Evolutionary conservation across 2,888 invertebrate species (phyloP).

Genomic region (Ophion ventricosus): DNA sequence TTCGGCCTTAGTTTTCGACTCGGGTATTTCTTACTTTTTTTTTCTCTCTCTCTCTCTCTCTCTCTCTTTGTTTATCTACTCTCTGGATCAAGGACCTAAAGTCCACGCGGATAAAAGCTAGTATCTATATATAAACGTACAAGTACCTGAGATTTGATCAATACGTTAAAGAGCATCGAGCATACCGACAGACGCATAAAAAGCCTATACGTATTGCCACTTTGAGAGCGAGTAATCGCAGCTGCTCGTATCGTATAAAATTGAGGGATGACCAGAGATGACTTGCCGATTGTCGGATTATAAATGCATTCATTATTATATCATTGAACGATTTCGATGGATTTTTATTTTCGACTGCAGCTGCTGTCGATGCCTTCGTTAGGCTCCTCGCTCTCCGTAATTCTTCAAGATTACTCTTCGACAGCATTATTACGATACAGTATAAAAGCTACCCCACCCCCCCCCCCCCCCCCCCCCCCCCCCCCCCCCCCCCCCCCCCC

Average conservation of each 20-base stretch:
- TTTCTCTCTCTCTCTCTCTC: too few species aligned
- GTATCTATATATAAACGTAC: not conserved
- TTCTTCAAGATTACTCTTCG: conserved; percentile 10
- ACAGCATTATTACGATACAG: not conserved
- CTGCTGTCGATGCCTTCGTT: conserved; percentile 1
- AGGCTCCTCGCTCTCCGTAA: not conserved
- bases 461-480: too few species aligned
- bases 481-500: too few species aligned
- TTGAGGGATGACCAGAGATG: conserved; percentile 39
- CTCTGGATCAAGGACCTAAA: too few species aligned
- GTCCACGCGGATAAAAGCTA: too few species aligned
- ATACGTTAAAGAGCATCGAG: conserved; percentile 31
- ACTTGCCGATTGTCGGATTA: conserved; percentile 45
- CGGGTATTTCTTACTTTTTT: too few species aligned
- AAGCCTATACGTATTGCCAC: not conserved
- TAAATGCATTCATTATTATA: conserved; percentile 55
- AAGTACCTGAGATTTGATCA: conserved; percentile 20
- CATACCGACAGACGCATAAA: conserved; percentile 14
- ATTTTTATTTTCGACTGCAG: conserved; percentile 20
- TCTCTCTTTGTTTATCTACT: too few species aligned
- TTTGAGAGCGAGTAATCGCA: conserved; percentile 37
- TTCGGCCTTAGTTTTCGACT: too few species aligned
- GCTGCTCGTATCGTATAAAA: conserved; percentile 48
- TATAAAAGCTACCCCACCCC: not conserved
- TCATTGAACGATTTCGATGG: conserved; percentile 39